Conservation (phyloP, 2,113 vertebrate genomes). For the Gallinago paraguaiae region DNA sequence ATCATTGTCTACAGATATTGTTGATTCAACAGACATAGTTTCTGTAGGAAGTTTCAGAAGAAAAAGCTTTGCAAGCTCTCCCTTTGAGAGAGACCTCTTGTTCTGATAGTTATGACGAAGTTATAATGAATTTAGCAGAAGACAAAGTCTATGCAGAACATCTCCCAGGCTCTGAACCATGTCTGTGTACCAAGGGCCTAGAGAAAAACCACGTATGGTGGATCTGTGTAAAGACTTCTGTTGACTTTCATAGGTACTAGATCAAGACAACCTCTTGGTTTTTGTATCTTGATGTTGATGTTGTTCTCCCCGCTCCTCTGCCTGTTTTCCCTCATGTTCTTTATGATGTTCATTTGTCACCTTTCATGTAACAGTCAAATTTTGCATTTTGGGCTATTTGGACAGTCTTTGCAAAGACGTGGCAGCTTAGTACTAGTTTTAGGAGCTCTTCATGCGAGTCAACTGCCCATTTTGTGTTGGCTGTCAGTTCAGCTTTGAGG, state of each 20-base stretch:
- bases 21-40: not conserved
- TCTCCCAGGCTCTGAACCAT: not conserved
- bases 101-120: not conserved
- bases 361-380: rapidly evolving
- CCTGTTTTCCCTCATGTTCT: rapidly evolving
- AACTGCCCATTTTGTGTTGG: not conserved
- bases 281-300: rapidly evolving
- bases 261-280: not conserved
- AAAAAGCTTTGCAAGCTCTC: not conserved
- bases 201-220: not conserved
- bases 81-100: not conserved
- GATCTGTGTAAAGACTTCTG: not conserved
- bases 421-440: not conserved
- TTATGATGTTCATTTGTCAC: not conserved
- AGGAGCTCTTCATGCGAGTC: not conserved
- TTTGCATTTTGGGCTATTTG: not conserved
- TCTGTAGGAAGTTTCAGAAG: not conserved
- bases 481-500: not conserved
- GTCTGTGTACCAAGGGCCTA: rapidly evolving
- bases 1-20: not conserved
- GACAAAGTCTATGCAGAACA: not conserved
- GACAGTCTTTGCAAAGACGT: not conserved
- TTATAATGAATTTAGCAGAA: not conserved
- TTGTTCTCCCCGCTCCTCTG: not conserved
- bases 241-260: not conserved